Conservation (phyloP, 2,113 vertebrate species). For the Callospermophilus lateralis region DNA sequence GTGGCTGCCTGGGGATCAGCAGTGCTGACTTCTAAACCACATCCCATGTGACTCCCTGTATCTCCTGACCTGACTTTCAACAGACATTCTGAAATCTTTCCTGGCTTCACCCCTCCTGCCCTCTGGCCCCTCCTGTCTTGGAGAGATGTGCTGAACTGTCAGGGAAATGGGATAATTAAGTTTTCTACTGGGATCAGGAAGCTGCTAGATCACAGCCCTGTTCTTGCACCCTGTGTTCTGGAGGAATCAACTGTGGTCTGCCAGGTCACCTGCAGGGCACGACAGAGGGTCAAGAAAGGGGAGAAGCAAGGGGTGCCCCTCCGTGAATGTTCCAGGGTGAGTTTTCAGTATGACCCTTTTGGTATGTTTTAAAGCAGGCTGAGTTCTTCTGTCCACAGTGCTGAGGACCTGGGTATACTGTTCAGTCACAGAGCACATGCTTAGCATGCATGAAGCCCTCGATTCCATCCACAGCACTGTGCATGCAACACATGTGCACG, state of each 20-base stretch:
- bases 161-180: background rate
- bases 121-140: background rate
- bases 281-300: background rate
- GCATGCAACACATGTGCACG: too few species aligned
- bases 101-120: background rate
- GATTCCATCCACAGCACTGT: background rate
- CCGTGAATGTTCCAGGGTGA: background rate
- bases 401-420: background rate
- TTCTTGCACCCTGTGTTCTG: background rate
- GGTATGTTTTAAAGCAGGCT: background rate
- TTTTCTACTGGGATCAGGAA: background rate
- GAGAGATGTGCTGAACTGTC: background rate
- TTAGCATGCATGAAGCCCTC: background rate
- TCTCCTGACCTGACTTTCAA: background rate
- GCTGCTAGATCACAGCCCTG: background rate
- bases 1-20: background rate
- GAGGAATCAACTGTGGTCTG: background rate
- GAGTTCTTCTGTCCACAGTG: background rate
- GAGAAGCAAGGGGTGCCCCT: background rate
- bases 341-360: background rate
- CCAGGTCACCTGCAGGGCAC: background rate
- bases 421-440: background rate
- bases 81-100: background rate
- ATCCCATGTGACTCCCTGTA: rapidly evolving
- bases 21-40: background rate